These are phyloP conservation scores for Drosophila navojoa DNA, from an alignment of 1,140 invertebrate genomes.

Conservation along the genomic window DNA sequence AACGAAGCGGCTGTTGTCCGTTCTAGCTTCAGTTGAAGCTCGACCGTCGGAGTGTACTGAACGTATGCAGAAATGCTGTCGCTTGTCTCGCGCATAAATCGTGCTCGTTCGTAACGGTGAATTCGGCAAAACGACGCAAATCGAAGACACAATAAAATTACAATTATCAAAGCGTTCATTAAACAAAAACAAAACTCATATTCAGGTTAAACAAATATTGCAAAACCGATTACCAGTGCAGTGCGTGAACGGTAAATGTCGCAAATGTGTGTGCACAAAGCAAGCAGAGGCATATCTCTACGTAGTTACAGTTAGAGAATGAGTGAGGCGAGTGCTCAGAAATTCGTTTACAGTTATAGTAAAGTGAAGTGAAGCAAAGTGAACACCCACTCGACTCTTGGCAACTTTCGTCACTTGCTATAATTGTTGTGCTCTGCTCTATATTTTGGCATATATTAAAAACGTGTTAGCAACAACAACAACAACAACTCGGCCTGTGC, in stretches of 20 bases:
- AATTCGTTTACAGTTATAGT: constrained; percentile 9
- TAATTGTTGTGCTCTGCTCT: constrained; percentile 65
- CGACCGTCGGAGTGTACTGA: constrained; percentile 70
- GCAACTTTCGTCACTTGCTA: constrained; percentile 33
- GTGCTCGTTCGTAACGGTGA: constrained; percentile 32
- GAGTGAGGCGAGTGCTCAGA: background rate
- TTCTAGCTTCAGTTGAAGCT: constrained; percentile 64
- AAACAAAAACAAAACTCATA: background rate
- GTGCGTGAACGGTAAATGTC: background rate
- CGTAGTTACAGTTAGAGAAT: background rate
- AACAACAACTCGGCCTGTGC: constrained; percentile 16
- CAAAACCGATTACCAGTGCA: too few species aligned
- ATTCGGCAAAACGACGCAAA: constrained; percentile 18
- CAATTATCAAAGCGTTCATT: constrained; percentile 10
- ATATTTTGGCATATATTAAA: constrained; percentile 60
- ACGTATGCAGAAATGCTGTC: constrained; percentile 70
- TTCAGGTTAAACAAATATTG: background rate
- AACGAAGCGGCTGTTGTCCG: constrained; percentile 31
- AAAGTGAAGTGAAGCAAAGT: constrained; percentile 2
- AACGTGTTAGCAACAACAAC: constrained; percentile 27
- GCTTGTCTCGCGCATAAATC: constrained; percentile 48
- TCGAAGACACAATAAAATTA: background rate
- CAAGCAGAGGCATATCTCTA: too few species aligned
- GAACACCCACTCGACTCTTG: background rate
- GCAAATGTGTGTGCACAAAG: background rate